Conservation (phyloP, 2,888 invertebrate genomes). For the Gastracanthus pulcherrimus region DNA sequence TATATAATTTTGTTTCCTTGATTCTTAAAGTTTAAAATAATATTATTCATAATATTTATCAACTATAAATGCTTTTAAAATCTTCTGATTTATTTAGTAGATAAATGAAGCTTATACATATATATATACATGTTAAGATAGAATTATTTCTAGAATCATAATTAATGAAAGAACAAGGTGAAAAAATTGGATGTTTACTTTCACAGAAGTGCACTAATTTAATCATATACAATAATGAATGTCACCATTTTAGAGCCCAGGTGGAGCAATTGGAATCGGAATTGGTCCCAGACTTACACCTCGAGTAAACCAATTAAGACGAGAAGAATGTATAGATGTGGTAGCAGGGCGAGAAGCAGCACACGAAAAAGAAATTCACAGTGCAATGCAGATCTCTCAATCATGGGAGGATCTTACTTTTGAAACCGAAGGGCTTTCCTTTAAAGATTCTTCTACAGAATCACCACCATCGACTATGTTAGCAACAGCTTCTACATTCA, state of each 20-base stretch:
- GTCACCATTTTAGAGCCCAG: slow-evolving; percentile 77
- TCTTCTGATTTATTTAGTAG: too few relatives aligned
- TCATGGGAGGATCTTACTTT: slow-evolving; percentile 95
- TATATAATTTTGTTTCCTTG: too few relatives aligned
- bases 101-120: too few relatives aligned
- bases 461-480: slow-evolving; percentile 64
- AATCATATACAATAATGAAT: too few relatives aligned
- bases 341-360: slow-evolving; percentile 91
- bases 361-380: slow-evolving; percentile 94
- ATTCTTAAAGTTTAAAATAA: too few relatives aligned
- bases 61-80: too few relatives aligned
- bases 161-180: too few relatives aligned
- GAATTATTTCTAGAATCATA: too few relatives aligned
- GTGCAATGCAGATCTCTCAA: slow-evolving; percentile 95
- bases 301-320: slow-evolving; percentile 91
- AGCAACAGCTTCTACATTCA: slow-evolving; percentile 28
- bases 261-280: slow-evolving; percentile 61
- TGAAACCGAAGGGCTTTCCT: slow-evolving; percentile 81
- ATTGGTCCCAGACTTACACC: slow-evolving; percentile 84
- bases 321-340: slow-evolving; percentile 92
- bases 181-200: too few relatives aligned
- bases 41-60: too few relatives aligned
- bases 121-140: too few relatives aligned
- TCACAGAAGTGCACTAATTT: too few relatives aligned
- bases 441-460: slow-evolving; percentile 72